These are phyloP conservation scores for Rhinolophus ferrumequinum DNA, from an alignment of 2,113 vertebrate species.

Conservation along the genomic window DNA sequence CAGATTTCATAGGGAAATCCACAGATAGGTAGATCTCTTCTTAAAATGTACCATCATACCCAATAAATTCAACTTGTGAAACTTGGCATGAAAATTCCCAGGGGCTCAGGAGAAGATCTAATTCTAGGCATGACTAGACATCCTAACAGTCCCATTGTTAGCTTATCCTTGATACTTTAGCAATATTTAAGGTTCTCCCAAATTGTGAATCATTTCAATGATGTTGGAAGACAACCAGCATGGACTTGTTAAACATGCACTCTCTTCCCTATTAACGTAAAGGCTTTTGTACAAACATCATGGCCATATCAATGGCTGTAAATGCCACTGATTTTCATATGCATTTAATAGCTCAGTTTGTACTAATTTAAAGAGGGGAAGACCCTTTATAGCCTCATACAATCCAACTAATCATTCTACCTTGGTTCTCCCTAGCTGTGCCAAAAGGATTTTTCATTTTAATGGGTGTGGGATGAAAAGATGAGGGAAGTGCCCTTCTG, in stretches of 20 bases:
- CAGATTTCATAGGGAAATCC: conserved; percentile 53
- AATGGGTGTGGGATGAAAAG: conserved; percentile 60
- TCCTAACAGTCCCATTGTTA: not conserved
- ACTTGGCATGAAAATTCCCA: not conserved
- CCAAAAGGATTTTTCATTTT: conserved; percentile 70
- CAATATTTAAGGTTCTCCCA: conserved; percentile 33
- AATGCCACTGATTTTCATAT: conserved; percentile 55
- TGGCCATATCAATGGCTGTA: conserved; percentile 2
- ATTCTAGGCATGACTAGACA: not conserved
- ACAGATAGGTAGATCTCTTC: conserved; percentile 11
- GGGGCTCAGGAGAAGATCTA: not conserved
- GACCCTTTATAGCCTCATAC: not conserved
- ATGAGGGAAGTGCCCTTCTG: conserved; percentile 52
- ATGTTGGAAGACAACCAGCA: conserved; percentile 43
- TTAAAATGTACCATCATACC: not conserved
- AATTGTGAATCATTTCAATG: conserved; percentile 52
- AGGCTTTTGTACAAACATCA: conserved; percentile 48
- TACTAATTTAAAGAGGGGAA: conserved; percentile 55
- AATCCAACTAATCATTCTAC: conserved; percentile 59
- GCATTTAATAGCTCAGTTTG: conserved; percentile 38
- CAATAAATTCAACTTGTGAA: conserved; percentile 12
- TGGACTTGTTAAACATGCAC: conserved; percentile 54
- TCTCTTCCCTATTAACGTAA: conserved; percentile 24
- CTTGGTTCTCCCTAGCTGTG: conserved; percentile 54
- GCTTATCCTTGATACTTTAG: not conserved